A percentile compares a stretch with the other conserved stretches of the same genome.
Conservation (phyloP, 1,140 invertebrate species). For the Bombus soroeensis region DNA sequence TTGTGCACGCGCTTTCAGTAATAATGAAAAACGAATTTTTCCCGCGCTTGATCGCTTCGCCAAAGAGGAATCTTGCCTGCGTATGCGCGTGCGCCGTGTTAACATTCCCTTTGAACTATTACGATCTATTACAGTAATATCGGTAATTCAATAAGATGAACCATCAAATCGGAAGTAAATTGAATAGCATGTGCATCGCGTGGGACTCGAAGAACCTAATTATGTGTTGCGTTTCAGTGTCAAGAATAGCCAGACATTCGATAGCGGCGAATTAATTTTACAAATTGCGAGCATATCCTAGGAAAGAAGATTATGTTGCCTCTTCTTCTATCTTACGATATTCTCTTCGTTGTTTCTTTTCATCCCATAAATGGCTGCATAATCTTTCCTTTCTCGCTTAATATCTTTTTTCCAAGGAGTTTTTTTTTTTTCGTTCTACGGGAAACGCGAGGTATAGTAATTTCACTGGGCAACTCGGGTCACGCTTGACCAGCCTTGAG, state of each 20-base stretch:
- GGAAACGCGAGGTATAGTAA: constrained; percentile 8
- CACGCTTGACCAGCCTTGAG: constrained; percentile 31
- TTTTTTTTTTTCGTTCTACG: not conserved
- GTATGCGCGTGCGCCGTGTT: constrained; percentile 26
- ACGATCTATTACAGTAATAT: constrained; percentile 47
- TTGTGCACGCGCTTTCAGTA: constrained; percentile 29
- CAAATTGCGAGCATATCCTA: not conserved
- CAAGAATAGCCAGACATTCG: not conserved
- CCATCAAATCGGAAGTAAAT: constrained; percentile 50
- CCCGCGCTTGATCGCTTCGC: constrained; percentile 27
- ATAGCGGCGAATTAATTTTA: constrained; percentile 19
- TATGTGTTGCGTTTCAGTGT: constrained; percentile 14
- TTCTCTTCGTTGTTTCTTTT: not conserved
- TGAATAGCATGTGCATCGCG: constrained; percentile 36
- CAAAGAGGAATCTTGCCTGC: not conserved
- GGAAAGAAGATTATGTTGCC: too few species aligned
- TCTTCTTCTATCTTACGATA: not conserved
- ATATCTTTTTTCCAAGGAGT: constrained; percentile 14
- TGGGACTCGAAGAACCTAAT: constrained; percentile 42
- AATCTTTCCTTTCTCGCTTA: not conserved
- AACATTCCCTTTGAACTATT: constrained; percentile 30
- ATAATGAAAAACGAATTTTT: constrained; percentile 62
- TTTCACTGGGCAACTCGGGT: constrained; percentile 26
- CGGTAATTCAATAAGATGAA: constrained; percentile 25
- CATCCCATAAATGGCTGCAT: not conserved